Evolutionary conservation across 2,797 vertebrate genomes (phyloP), one percentile per base, ranked within the genome.

Genomic region (Rachycentron canadum): DNA sequence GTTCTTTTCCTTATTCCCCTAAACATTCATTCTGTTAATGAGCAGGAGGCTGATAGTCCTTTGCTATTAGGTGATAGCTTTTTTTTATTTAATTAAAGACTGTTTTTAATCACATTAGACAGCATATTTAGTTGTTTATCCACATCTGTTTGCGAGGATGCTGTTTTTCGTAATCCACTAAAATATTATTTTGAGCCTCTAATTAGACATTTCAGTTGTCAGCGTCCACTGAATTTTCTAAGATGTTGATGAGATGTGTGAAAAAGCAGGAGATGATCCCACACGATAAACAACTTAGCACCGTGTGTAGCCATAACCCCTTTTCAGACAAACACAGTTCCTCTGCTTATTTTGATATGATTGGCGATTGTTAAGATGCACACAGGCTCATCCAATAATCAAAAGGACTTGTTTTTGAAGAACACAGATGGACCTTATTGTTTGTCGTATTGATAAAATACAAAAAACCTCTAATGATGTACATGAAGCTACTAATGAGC

Each of bases 401-500:
- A 85, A 63, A 80, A n/a, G 6, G 45, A 50, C 61, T 84, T 84
- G 66, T 84, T 75, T 84, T 63, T 49, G 36, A 78, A 83, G 79
- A 56, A 62, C 28, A 75, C 40, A 73, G 60, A 82, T 69, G 50
- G 60, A 78, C 64, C 7, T 32, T 5, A 38, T 61, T 53, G 70
- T 77, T 65, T 52, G 53, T 45, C 2, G 43, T 71, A 82, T 64
- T 81, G 72, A 75, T 67, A 78, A 81, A 81, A 76, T 25, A 84
- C 71, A 87, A 81, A 91, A 84, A 59, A 68, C 25, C 17, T 58
- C 66, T 88, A 82, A 87, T 83, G 79, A 84, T 81, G 62, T 78
- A 79, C 78, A 82, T 72, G 78, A 76, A 73, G 76, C 63, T 16
- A 9, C 62, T 81, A 82, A 90, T 83, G 78, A 87, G 79, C 50